Evolutionary conservation across 2,888 invertebrate genomes (phyloP), one percentile per base, ranked within the genome.

Genomic region (Dendrolimus houi): DNA sequence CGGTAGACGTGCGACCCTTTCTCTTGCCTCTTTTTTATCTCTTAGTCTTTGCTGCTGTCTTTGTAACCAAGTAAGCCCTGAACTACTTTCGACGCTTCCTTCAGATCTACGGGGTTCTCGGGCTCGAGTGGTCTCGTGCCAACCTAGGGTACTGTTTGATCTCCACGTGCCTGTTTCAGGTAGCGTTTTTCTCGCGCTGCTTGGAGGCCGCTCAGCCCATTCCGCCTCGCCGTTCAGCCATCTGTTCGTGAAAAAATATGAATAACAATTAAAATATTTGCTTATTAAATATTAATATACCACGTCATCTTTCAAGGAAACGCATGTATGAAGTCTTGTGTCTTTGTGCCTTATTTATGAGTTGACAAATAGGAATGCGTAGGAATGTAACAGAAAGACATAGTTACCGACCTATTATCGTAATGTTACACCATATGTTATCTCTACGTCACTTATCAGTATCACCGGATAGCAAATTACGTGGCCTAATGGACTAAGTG

Each of bases 31-130:
- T 69, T 94, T 92, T 67, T 95, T 92, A 69, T 96, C 96, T 55
- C 95, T 92, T 54, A 96, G 91, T 77, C 96, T 96, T 77, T 95
- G 93, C 75, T 96, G 96, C 75, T 96, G 96, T 64, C 94, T 92
- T 81, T 96, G 96, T 62, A 96, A 91, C 96, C 96, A 96, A 58
- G 96, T 94, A 64, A 94, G 85, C 40, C 92, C 92, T n/a, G 90
- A 85, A 63, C 83, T 83, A 53, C 81, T 83, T 60, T 85, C 88
- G 10, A 75, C 71, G 52, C 76, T 77, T 56, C 85, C 83, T 65
- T 87, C 88, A 2, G 87, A 86, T n/a, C 87, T 76, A 9, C 87
- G 75, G 0, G 87, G 81, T 62, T 89, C 89, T 54, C 86, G 69
- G 9, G 75, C 74, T 9, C 86, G 74, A 7, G 73, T 60, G 8